These are phyloP conservation scores for Desmophyllum pertusum DNA, from an alignment of 92 coral and sea anemone species.

Conservation along the genomic window DNA sequence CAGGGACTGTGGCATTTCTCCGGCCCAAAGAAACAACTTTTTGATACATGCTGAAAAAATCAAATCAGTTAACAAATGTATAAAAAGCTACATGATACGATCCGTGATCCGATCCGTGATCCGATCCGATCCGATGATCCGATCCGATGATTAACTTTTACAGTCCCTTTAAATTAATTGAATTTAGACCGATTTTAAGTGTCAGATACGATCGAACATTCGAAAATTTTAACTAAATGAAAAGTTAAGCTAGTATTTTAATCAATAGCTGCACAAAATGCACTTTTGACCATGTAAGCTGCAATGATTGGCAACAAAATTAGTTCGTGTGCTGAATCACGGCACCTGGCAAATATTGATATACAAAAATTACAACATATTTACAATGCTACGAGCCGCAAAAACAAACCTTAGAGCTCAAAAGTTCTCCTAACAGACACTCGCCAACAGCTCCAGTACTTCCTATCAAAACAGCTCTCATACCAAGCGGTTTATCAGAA, in stretches of 20 bases:
- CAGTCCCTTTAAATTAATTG: too few species aligned
- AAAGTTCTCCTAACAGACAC: slow-evolving; percentile 85
- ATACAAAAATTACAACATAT: not conserved
- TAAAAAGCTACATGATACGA: too few species aligned
- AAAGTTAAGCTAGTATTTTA: too few species aligned
- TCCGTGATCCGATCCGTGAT: too few species aligned
- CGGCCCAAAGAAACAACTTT: slow-evolving; percentile 90
- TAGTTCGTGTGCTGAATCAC: not conserved
- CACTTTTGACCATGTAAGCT: not conserved
- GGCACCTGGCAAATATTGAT: too few species aligned
- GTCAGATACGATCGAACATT: too few species aligned
- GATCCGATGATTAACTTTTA: too few species aligned
- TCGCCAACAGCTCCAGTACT: slow-evolving; percentile 93
- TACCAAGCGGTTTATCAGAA: slow-evolving; percentile 44
- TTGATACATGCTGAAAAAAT: slow-evolving; percentile 29
- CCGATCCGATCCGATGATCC: too few species aligned
- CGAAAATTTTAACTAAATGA: too few species aligned
- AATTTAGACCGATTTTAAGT: too few species aligned
- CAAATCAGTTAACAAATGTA: too few species aligned
- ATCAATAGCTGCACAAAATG: not conserved
- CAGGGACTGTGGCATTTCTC: slow-evolving; percentile 77
- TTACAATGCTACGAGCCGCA: not conserved
- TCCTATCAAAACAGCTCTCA: slow-evolving; percentile 90
- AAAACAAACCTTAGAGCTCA: slow-evolving; percentile 77
- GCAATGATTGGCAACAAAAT: not conserved